Conservation (phyloP, 1,140 invertebrate genomes). For the Aplysia californica region DNA sequence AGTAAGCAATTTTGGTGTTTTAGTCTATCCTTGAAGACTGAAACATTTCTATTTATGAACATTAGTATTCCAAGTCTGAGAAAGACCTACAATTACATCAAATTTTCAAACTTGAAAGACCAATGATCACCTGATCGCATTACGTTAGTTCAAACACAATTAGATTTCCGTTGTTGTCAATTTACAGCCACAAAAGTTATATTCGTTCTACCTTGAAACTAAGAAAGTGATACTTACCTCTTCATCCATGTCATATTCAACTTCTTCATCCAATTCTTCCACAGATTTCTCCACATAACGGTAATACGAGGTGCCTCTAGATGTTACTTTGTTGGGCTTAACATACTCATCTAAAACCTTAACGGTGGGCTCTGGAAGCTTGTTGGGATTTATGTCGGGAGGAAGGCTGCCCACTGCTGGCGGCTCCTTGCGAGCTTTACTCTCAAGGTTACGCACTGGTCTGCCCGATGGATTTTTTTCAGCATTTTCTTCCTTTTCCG, state of each 20-base stretch:
- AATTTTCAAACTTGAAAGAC: no score
- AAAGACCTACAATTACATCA: no score
- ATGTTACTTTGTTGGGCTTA: conserved; percentile 82
- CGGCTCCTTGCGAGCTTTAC: conserved; percentile 57
- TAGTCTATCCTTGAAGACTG: no score
- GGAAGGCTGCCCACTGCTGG: conserved; percentile 38
- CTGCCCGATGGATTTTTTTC: conserved; percentile 55
- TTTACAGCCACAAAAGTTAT: no score
- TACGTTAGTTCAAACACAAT: no score
- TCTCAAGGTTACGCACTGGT: conserved; percentile 19
- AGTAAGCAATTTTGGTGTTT: no score
- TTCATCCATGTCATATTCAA: conserved; percentile 98
- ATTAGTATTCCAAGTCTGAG: no score
- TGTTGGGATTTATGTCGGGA: conserved; percentile 35
- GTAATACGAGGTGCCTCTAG: conserved; percentile 81
- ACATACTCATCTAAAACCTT: conserved; percentile 81
- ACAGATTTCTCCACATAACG: conserved; percentile 94
- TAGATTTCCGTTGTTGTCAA: no score
- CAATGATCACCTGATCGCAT: no score
- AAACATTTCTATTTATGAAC: no score
- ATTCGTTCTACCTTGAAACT: no score
- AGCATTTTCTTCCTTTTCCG: conserved; percentile 64
- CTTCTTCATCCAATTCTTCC: conserved; percentile 92
- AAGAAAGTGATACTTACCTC: conserved; percentile 76
- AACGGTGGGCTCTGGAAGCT: conserved; percentile 85